phyloP scores from a whole-genome alignment of 1,140 invertebrate genomes.

The Zaprionus nigranus region DNA sequence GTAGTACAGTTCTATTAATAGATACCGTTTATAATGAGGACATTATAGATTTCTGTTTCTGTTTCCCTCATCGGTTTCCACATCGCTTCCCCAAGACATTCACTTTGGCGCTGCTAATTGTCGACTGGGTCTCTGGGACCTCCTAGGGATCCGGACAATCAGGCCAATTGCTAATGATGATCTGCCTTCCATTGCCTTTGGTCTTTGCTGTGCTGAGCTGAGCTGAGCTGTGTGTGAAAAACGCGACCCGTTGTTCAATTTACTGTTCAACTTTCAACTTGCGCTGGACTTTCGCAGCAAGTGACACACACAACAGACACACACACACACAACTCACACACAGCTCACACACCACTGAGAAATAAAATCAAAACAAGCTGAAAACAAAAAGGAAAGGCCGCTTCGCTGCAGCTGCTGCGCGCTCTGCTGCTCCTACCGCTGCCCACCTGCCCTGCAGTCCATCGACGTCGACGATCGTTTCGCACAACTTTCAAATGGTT shows the following conservation, averaged over 20 bases:
- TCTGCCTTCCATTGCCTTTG: conserved; percentile 35
- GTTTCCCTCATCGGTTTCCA: background rate
- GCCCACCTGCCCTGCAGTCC: conserved; percentile 21
- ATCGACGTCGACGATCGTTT: conserved; percentile 48
- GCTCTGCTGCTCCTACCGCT: conserved; percentile 21
- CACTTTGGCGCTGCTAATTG: conserved; percentile 47
- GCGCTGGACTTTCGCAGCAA: conserved; percentile 74
- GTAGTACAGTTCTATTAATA: background rate
- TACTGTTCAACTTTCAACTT: conserved; percentile 77
- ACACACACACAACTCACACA: conserved; percentile 24
- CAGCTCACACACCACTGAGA: background rate
- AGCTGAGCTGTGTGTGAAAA: conserved; percentile 46
- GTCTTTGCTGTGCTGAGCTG: conserved; percentile 19
- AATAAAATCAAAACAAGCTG: conserved; percentile 40
- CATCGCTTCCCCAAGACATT: conserved; percentile 13
- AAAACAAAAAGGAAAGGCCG: conserved; percentile 66
- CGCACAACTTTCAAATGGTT: conserved; percentile 77
- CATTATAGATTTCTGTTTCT: background rate
- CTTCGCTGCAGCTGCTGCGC: conserved; percentile 22
- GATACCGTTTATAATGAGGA: background rate
- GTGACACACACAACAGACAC: conserved; percentile 64
- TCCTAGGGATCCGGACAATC: conserved; percentile 45
- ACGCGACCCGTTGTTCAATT: conserved; percentile 45
- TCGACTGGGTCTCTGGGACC: conserved; percentile 24
- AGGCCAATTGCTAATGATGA: conserved; percentile 60